Conservation (phyloP, 1,140 invertebrate genomes). For the Belonocnema kinseyi region DNA sequence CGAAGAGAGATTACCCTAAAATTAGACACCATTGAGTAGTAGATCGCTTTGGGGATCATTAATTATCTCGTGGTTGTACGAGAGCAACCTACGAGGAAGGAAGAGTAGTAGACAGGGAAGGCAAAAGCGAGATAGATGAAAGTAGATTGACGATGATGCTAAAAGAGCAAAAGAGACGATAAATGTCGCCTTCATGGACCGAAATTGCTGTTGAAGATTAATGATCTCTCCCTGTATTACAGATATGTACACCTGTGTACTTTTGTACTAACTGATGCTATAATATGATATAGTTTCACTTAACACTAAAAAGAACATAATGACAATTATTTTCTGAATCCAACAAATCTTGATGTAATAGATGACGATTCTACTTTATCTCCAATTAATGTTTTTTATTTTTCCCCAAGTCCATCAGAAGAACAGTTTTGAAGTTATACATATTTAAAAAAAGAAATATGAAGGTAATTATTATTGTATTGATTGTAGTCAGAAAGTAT, state of each 20-base stretch:
- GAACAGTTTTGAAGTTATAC: too few species aligned
- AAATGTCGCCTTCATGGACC: conserved; percentile 67
- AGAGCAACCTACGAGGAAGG: conserved; percentile 49
- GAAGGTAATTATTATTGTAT: too few species aligned
- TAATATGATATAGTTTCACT: conserved; percentile 3
- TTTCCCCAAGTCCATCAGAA: too few species aligned
- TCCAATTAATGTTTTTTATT: too few species aligned
- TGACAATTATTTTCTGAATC: not conserved
- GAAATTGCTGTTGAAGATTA: conserved; percentile 69
- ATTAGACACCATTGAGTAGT: conserved; percentile 69
- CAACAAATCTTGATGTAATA: not conserved
- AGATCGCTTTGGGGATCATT: conserved; percentile 72
- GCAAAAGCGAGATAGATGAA: conserved; percentile 41
- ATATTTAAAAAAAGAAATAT: too few species aligned
- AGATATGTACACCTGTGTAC: conserved; percentile 62
- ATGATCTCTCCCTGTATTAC: conserved; percentile 64
- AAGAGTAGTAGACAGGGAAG: conserved; percentile 49
- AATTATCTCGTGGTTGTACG: conserved; percentile 66
- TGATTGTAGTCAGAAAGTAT: too few species aligned
- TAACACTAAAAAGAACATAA: conserved; percentile 1
- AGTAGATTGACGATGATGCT: conserved; percentile 31
- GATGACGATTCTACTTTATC: not conserved
- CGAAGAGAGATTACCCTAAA: conserved; percentile 60
- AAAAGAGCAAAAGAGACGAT: conserved; percentile 51
- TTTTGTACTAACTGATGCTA: conserved; percentile 35